These are phyloP conservation scores for Clivina fossor DNA, from an alignment of 2,888 invertebrate species.

Conservation along the genomic window DNA sequence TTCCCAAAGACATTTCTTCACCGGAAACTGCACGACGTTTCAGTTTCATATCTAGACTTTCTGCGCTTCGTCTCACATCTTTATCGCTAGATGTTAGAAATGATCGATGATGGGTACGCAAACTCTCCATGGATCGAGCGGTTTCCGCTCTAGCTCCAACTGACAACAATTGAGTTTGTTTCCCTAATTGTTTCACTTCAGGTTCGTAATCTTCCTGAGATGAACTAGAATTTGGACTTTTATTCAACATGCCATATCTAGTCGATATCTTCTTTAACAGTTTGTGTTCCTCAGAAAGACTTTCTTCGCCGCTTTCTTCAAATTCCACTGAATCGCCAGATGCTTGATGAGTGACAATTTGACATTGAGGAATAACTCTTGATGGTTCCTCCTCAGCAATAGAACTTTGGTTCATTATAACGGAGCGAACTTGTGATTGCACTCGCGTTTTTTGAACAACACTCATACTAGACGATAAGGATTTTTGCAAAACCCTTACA, in stretches of 20 bases:
- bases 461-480: conserved; percentile 37
- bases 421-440: conserved; percentile 35
- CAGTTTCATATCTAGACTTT: conserved; percentile 60
- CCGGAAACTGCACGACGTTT: conserved; percentile 64
- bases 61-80: conserved; percentile 65
- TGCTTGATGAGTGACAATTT: conserved; percentile 55
- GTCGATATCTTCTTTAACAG: conserved; percentile 44
- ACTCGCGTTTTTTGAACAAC: conserved; percentile 38
- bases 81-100: conserved; percentile 67
- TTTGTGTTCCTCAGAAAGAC: conserved; percentile 44
- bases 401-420: conserved; percentile 33
- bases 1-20: conserved; percentile 57
- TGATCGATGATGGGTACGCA: conserved; percentile 64
- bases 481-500: conserved; percentile 14
- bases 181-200: conserved; percentile 55
- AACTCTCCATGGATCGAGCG: conserved; percentile 72
- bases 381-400: conserved; percentile 40
- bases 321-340: conserved; percentile 62
- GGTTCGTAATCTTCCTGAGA: conserved; percentile 70
- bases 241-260: conserved; percentile 49
- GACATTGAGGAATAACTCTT: conserved; percentile 49
- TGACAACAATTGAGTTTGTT: conserved; percentile 59
- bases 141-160: conserved; percentile 60
- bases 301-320: conserved; percentile 59
- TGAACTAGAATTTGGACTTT: conserved; percentile 62